Evolutionary conservation across 2,888 invertebrate genomes (phyloP).

Genomic region (Clunio marinus): DNA sequence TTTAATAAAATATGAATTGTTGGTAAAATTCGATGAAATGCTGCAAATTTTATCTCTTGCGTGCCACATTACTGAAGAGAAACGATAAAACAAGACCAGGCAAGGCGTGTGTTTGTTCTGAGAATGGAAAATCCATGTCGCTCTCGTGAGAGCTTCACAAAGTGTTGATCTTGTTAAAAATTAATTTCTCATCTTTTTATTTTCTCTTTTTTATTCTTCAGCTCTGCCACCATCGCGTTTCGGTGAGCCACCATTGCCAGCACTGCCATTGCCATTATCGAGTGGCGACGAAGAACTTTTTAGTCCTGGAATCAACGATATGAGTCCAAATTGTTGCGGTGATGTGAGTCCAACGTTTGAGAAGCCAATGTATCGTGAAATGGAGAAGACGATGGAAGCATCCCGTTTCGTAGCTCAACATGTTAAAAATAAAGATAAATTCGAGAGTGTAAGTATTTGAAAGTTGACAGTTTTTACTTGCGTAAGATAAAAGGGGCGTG

Average conservation of each 20-base stretch:
- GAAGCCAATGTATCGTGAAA: constrained; percentile 74
- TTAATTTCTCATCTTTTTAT: not conserved
- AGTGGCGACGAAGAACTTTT: constrained; percentile 81
- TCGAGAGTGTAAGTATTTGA: constrained; percentile 85
- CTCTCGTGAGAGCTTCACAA: too few relatives aligned
- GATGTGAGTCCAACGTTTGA: constrained; percentile 76
- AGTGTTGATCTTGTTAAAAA: not conserved
- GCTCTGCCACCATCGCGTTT: constrained; percentile 57
- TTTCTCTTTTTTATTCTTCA: constrained; percentile 41
- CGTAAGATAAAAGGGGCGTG: too few relatives aligned
- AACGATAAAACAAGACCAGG: too few relatives aligned
- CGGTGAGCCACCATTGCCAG: constrained; percentile 64
- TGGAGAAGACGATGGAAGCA: constrained; percentile 89
- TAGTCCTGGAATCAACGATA: constrained; percentile 59
- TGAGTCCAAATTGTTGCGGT: constrained; percentile 56
- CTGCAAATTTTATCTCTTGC: too few relatives aligned
- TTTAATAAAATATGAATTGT: constrained; percentile 25
- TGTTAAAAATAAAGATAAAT: constrained; percentile 90
- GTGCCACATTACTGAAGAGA: too few relatives aligned
- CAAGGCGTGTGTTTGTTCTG: too few relatives aligned
- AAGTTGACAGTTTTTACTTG: too few relatives aligned
- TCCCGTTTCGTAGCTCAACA: constrained; percentile 93
- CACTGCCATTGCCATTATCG: constrained; percentile 61
- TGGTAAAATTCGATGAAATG: constrained; percentile 11
- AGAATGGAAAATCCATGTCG: too few relatives aligned